phyloP scores from a whole-genome alignment of 2,888 invertebrate species.

The Tinea trinotella region DNA sequence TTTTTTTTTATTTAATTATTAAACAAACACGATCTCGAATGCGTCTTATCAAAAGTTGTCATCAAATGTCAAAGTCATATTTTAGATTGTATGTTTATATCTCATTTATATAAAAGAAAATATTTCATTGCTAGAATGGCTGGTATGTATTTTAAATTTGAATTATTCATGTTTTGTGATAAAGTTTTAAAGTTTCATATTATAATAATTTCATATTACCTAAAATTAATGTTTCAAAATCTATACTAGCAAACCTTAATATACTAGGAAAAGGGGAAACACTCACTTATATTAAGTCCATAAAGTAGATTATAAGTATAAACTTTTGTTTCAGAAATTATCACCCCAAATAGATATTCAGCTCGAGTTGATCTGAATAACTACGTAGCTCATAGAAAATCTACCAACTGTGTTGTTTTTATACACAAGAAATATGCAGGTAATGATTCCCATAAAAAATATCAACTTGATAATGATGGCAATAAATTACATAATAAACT shows the following conservation, averaged over 20 bases:
- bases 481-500: neutral
- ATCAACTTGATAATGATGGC: neutral
- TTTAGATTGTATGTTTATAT: neutral
- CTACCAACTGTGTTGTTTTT: conserved; percentile 46
- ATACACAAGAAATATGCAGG: conserved; percentile 42
- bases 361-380: conserved; percentile 41
- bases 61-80: neutral
- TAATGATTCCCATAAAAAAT: neutral
- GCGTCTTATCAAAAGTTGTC: too few species aligned
- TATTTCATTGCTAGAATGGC: neutral
- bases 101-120: neutral
- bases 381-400: conserved; percentile 41
- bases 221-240: too few species aligned
- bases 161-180: too few species aligned
- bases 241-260: too few species aligned
- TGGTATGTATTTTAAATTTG: neutral
- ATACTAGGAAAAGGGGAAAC: too few species aligned
- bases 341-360: neutral
- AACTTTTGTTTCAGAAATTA: neutral
- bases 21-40: too few species aligned
- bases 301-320: too few species aligned
- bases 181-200: too few species aligned
- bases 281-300: too few species aligned
- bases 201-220: too few species aligned
- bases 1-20: too few species aligned